Evolutionary conservation across 2,797 vertebrate species (phyloP).

Genomic region (Pangasius larnaudii): DNA sequence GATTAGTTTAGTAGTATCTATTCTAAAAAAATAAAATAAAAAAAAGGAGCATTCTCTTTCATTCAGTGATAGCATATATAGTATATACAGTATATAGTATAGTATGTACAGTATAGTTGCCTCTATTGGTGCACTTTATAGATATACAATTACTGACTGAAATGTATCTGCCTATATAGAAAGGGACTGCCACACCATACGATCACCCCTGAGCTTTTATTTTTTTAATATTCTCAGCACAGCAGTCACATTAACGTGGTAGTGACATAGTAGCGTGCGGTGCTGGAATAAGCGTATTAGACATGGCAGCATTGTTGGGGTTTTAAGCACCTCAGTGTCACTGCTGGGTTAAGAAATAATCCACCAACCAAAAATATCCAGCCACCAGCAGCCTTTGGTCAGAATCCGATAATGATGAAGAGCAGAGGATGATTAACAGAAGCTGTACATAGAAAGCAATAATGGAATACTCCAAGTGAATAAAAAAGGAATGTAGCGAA

Average conservation of each 20-base stretch:
- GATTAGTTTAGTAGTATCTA: background rate
- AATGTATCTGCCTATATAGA: background rate
- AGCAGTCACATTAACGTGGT: background rate
- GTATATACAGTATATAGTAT: background rate
- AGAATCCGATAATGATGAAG: background rate
- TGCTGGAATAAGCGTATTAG: background rate
- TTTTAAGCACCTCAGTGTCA: constrained; percentile 12
- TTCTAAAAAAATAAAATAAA: background rate
- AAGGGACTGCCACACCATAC: background rate
- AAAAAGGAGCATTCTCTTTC: background rate
- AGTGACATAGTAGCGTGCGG: background rate
- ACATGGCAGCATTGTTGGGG: background rate
- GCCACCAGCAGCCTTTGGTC: constrained; percentile 7
- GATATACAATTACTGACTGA: constrained; percentile 4
- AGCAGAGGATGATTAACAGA: constrained; percentile 10
- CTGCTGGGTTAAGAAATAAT: constrained; percentile 1
- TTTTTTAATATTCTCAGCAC: background rate
- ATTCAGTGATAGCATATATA: background rate
- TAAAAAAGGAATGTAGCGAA: constrained; percentile 20
- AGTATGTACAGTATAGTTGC: background rate
- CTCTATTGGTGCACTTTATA: background rate
- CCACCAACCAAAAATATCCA: background rate
- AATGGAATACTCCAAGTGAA: constrained; percentile 21
- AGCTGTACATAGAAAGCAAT: constrained; percentile 5
- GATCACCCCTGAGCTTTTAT: background rate